These are phyloP conservation scores for Siderastrea radians DNA, from an alignment of 92 coral and sea anemone species.

Conservation along the genomic window DNA sequence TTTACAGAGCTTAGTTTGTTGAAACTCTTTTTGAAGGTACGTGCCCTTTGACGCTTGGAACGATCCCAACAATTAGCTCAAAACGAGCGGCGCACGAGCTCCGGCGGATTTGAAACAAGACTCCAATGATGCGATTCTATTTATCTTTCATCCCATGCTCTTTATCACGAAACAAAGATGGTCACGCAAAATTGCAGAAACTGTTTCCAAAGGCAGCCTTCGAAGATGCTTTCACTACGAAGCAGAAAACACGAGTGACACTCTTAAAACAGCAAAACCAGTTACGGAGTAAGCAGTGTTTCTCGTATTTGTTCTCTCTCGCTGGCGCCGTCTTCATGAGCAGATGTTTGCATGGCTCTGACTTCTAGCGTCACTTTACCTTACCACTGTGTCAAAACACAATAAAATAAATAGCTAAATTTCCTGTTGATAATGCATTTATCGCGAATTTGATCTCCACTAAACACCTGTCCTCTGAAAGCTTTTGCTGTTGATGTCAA, in stretches of 20 bases:
- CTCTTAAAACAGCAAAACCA: not conserved
- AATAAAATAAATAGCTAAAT: not conserved
- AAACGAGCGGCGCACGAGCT: not conserved
- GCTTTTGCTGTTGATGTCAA: not conserved
- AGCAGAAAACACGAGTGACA: not conserved
- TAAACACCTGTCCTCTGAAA: not conserved
- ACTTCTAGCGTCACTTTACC: too few species aligned
- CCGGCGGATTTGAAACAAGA: not conserved
- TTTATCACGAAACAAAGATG: conserved; percentile 4
- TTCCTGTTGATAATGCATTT: not conserved
- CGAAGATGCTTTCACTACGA: not conserved
- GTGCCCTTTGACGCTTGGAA: not conserved
- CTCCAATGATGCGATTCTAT: not conserved
- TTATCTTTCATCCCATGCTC: not conserved
- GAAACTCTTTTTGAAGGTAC: not conserved
- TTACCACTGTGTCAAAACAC: not conserved
- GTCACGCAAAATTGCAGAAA: conserved; percentile 13
- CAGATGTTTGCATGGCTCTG: too few species aligned
- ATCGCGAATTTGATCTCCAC: not conserved
- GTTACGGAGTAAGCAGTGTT: not conserved
- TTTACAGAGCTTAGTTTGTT: not conserved
- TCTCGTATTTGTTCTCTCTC: not conserved
- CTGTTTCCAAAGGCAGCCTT: too few species aligned
- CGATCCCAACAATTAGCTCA: not conserved
- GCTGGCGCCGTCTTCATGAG: too few species aligned